Evolutionary conservation across 1,140 invertebrate genomes (phyloP).

Genomic region (Zophobas morio): DNA sequence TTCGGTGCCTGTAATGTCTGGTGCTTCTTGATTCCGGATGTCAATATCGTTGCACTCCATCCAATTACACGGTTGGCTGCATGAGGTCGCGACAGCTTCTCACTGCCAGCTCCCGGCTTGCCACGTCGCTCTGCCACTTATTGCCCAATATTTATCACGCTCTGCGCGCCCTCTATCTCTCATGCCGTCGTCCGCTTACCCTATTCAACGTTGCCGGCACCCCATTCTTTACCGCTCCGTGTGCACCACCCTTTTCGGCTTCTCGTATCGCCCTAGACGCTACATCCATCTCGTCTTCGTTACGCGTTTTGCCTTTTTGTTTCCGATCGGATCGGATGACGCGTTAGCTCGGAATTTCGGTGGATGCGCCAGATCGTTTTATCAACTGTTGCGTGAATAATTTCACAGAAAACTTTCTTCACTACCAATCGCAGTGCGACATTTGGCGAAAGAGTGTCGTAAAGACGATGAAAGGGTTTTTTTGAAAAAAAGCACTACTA

Average conservation of each 20-base stretch:
- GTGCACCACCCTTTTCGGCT: constrained; percentile 36
- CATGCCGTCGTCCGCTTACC: constrained; percentile 39
- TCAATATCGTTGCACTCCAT: constrained; percentile 62
- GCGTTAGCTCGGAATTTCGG: constrained; percentile 9
- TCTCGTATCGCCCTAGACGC: constrained; percentile 41
- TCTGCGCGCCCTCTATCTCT: constrained; percentile 44
- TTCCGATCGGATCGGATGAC: constrained; percentile 31
- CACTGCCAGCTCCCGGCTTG: constrained; percentile 58
- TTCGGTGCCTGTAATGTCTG: neutral
- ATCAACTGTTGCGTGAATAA: constrained; percentile 30
- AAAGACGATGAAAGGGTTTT: no score
- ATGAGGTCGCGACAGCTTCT: constrained; percentile 65
- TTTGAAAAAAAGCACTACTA: no score
- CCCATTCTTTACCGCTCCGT: constrained; percentile 48
- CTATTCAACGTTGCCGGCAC: constrained; percentile 53
- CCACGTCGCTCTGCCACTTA: constrained; percentile 60
- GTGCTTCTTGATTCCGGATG: constrained; percentile 43
- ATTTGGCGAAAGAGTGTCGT: no score
- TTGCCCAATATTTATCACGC: constrained; percentile 61
- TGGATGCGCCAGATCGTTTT: constrained; percentile 32
- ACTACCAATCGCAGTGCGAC: no score
- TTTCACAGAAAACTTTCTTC: neutral
- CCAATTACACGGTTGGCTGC: constrained; percentile 64
- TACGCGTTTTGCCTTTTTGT: constrained; percentile 49
- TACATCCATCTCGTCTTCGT: constrained; percentile 41